Evolutionary conservation across 2,888 invertebrate genomes (phyloP).

Genomic region (Amorpha juglandis): DNA sequence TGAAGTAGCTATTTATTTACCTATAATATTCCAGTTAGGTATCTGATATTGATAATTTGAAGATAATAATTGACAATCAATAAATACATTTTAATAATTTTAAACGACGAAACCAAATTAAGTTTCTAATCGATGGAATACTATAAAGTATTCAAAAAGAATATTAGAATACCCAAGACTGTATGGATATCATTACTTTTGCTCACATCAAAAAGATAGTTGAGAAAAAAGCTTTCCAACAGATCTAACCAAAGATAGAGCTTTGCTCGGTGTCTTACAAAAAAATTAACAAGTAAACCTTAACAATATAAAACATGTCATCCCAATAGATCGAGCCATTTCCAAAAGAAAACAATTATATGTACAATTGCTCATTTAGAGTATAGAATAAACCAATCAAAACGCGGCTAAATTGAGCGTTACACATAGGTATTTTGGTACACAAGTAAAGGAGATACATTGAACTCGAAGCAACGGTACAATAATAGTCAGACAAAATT

Average conservation of each 20-base stretch:
- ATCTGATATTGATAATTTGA: no score
- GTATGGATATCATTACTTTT: neutral
- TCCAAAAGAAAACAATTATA: no score
- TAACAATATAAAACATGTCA: no score
- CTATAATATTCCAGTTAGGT: conserved; percentile 3
- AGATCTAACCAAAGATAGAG: neutral
- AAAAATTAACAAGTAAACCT: no score
- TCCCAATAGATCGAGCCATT: no score
- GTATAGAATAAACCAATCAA: conserved; percentile 24
- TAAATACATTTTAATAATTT: no score
- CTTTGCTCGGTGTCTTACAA: no score
- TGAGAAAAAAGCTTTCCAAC: neutral
- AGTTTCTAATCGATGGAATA: neutral
- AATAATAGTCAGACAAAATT: conserved; percentile 40
- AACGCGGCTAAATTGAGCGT: conserved; percentile 43
- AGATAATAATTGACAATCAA: no score
- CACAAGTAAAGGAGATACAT: conserved; percentile 34
- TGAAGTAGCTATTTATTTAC: conserved; percentile 6
- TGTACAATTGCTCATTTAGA: no score
- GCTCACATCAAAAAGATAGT: neutral
- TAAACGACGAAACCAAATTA: neutral
- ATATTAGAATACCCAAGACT: neutral
- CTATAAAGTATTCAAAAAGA: neutral
- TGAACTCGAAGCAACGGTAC: conserved; percentile 41
- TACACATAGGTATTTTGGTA: conserved; percentile 29